Conservation (phyloP, 2,113 vertebrate genomes). For the Melanostigma gelatinosum region DNA sequence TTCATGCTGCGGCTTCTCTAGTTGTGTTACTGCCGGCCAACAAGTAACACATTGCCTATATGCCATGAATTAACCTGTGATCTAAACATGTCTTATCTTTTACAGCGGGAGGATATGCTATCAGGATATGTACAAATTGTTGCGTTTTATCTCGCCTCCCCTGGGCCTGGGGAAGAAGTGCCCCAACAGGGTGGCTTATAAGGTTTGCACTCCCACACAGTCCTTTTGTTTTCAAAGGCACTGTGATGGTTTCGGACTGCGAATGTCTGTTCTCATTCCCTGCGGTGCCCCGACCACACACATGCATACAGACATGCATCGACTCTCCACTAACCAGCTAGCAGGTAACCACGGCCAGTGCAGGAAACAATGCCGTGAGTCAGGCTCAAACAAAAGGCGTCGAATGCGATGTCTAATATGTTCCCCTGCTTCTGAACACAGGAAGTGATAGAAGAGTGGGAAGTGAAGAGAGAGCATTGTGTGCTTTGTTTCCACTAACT, state of each 20-base stretch:
- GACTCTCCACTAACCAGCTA: constrained; percentile 72
- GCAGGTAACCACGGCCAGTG: constrained; percentile 73
- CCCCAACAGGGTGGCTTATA: constrained; percentile 97
- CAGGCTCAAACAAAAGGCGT: constrained; percentile 49
- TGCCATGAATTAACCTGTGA: constrained; percentile 26
- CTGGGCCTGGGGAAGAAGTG: constrained; percentile 98
- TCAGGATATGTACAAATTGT: constrained; percentile 99
- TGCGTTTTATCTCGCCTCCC: constrained; percentile 94
- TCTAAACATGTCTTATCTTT: constrained; percentile 84
- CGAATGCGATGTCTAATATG: constrained; percentile 16
- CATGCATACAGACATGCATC: constrained; percentile 56
- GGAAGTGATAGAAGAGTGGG: constrained; percentile 4
- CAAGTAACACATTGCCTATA: not conserved
- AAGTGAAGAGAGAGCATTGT: constrained; percentile 53
- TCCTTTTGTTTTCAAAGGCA: constrained; percentile 57
- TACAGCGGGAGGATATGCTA: constrained; percentile 95
- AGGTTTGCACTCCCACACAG: constrained; percentile 91
- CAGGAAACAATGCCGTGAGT: constrained; percentile 77
- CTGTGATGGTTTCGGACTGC: constrained; percentile 63
- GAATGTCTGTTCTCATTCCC: constrained; percentile 67
- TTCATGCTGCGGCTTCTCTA: not conserved
- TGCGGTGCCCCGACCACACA: constrained; percentile 34
- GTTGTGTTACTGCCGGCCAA: constrained; percentile 1
- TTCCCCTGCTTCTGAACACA: constrained; percentile 30
- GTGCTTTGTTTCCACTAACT: constrained; percentile 70